phyloP scores from a whole-genome alignment of 2,888 invertebrate species.

The Epistrophe eligans region DNA sequence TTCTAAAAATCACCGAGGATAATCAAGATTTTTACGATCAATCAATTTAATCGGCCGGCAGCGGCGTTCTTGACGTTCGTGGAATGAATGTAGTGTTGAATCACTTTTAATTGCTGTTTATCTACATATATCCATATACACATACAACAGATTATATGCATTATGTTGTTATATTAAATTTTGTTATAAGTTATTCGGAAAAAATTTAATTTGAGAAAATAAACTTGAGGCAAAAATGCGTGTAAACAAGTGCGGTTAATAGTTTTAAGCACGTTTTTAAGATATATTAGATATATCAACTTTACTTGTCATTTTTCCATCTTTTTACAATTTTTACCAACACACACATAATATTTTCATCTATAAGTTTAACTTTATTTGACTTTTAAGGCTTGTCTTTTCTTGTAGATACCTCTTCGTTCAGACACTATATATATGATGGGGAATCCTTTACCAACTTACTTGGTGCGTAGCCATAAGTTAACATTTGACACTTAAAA shows the following conservation, averaged over 20 bases:
- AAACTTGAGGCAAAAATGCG: slow-evolving; percentile 43
- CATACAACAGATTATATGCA: neutral
- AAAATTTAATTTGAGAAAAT: slow-evolving; percentile 59
- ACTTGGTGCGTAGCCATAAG: too few relatives aligned
- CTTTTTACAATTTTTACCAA: neutral
- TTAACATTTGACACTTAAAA: neutral
- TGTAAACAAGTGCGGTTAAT: slow-evolving; percentile 71
- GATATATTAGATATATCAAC: slow-evolving; percentile 1
- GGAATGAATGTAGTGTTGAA: slow-evolving; percentile 40
- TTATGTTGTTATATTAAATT: slow-evolving; percentile 37
- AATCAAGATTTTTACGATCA: slow-evolving; percentile 61
- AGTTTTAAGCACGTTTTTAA: slow-evolving; percentile 56
- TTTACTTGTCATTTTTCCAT: neutral
- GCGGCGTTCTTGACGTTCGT: slow-evolving; percentile 58
- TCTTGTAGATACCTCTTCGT: too few relatives aligned
- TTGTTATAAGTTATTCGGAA: slow-evolving; percentile 57
- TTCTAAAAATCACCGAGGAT: slow-evolving; percentile 54
- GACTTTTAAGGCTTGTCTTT: neutral
- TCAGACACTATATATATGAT: too few relatives aligned
- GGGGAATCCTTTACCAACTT: too few relatives aligned
- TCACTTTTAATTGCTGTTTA: slow-evolving; percentile 27
- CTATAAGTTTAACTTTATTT: neutral
- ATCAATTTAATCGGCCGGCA: slow-evolving; percentile 69
- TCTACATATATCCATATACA: neutral
- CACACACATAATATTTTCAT: neutral